These are phyloP conservation scores for Troides helena DNA, from an alignment of 2,888 invertebrate species.

Conservation along the genomic window DNA sequence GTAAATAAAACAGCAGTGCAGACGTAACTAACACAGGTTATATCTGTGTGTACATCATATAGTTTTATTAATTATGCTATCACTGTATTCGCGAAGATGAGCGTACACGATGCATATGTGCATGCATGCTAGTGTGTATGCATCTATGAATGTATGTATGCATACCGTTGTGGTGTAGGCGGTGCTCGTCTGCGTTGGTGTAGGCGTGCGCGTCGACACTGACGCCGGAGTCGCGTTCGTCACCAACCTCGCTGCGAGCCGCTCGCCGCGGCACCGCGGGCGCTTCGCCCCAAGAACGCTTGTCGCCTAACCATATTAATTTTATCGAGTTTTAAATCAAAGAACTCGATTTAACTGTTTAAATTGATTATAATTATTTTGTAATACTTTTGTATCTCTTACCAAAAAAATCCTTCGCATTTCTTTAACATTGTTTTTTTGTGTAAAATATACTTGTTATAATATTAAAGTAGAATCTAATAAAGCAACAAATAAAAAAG, in stretches of 20 bases:
- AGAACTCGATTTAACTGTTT: too few relatives aligned
- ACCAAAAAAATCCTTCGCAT: too few relatives aligned
- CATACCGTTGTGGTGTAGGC: constrained; percentile 48
- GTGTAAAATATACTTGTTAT: background rate
- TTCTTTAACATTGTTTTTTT: too few relatives aligned
- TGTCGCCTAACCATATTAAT: constrained; percentile 48
- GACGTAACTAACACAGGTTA: too few relatives aligned
- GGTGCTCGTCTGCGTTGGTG: constrained; percentile 62
- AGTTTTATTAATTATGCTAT: too few relatives aligned
- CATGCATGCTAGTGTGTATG: too few relatives aligned
- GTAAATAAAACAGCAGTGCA: too few relatives aligned
- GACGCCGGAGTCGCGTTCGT: constrained; percentile 71
- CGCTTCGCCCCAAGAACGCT: constrained; percentile 59
- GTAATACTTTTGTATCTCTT: too few relatives aligned
- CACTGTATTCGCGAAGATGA: too few relatives aligned
- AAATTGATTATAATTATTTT: too few relatives aligned
- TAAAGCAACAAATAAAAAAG: background rate
- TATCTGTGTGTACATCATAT: too few relatives aligned
- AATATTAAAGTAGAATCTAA: background rate
- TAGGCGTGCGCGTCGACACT: constrained; percentile 66
- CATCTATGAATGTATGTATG: background rate
- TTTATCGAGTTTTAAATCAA: background rate
- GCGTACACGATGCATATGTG: too few relatives aligned
- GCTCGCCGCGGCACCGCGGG: constrained; percentile 64
- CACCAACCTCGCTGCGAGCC: constrained; percentile 67